Base-by-base conservation (phyloP, 2,888 invertebrate genomes). In the Tipula lateralis region DNA sequence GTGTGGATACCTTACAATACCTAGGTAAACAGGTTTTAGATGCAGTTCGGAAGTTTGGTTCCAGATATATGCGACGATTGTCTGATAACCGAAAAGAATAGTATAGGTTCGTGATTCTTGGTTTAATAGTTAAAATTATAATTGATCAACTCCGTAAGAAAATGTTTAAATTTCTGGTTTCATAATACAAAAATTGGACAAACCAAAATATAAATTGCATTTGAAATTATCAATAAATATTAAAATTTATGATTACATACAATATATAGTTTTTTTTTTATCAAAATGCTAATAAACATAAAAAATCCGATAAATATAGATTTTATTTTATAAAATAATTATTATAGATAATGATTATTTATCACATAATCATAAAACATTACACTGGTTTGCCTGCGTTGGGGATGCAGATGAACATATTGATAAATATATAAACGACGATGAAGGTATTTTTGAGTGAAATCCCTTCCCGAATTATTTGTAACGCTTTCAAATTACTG, bases 381-480 rank as follows among this genome's bases (percentile, higher is more conserved):
- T 82, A 30, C 82, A 82, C 6, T 82, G 82, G 82, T 82, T 82
- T 82, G 82, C 82, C 32, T 82, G 82, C 82, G 29, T 82, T 30
- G 82, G 82, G 30, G 82, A 82, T 82, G 32, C 30, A 82, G 82
- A 82, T 30, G 82, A 66, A 66, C 24, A 24, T 66, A 44, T n/a
- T 13, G 66, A 66, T 9, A 66, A 66, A 24, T 12, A 82, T 30
- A 82, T 13, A 16, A 82, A 82, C 16, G 32, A 82, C 5, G 32
- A 82, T 82, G 82, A 82, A 82, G 82, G 82, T 82, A 82, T 29
- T 82, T 30, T 32, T n/a, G 82, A 24, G 66, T 66, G 66, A 66
- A 66, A 66, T 66, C 66, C 66, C 66, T 66, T 66, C 66, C 66
- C 24, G 24, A 66, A 66, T n/a, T n/a, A 24, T 24, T 66, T n/a